Evolutionary conservation across 2,797 vertebrate species (phyloP).

Genomic region (Coilia nasus): DNA sequence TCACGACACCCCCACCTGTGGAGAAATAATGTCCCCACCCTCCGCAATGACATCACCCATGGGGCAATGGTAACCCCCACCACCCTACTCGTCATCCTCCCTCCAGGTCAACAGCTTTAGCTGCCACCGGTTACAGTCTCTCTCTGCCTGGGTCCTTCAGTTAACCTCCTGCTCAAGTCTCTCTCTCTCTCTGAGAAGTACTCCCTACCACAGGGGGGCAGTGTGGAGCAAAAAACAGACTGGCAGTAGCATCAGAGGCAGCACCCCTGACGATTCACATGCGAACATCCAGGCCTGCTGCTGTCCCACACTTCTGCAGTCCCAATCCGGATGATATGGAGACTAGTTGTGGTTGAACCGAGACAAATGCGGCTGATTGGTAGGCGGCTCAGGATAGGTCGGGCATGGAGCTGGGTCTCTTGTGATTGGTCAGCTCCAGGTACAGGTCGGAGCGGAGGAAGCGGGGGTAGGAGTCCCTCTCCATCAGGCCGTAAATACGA

Average conservation of each 20-base stretch:
- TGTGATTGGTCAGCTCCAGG: slow-evolving; percentile 82
- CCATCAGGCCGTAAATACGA: slow-evolving; percentile 91
- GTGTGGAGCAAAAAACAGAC: background rate
- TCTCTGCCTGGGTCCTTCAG: background rate
- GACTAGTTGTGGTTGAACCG: slow-evolving; percentile 30
- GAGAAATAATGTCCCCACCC: too few relatives aligned
- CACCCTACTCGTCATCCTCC: background rate
- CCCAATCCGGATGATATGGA: slow-evolving; percentile 30
- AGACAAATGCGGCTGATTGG: background rate
- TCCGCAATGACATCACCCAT: too few relatives aligned
- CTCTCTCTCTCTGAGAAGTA: background rate
- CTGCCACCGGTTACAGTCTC: background rate
- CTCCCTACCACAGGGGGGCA: slow-evolving; percentile 4
- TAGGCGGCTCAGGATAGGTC: slow-evolving; percentile 44
- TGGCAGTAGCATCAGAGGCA: background rate
- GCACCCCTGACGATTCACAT: background rate
- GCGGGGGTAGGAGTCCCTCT: slow-evolving; percentile 92
- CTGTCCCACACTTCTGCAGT: slow-evolving; percentile 25
- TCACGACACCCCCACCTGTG: background rate
- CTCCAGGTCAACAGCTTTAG: background rate
- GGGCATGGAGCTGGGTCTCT: slow-evolving; percentile 38
- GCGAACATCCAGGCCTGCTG: background rate
- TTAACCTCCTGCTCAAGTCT: background rate
- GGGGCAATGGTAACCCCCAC: background rate
- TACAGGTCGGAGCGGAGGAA: slow-evolving; percentile 94